Evolutionary conservation across 2,797 vertebrate species (phyloP).

Genomic region (Lepus townsendii): DNA sequence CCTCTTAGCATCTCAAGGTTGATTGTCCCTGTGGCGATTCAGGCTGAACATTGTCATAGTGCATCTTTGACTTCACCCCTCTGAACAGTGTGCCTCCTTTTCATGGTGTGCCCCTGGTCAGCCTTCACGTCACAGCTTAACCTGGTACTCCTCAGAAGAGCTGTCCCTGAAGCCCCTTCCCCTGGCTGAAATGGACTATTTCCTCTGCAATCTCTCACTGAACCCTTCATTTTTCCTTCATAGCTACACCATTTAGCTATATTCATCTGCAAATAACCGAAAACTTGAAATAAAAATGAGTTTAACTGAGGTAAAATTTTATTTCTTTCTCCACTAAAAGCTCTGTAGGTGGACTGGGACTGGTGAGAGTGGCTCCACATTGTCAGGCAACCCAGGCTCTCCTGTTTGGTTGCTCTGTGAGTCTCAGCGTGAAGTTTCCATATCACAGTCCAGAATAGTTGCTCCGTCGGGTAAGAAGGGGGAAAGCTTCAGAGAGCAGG

Average conservation of each 20-base stretch:
- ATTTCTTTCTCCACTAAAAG: background rate
- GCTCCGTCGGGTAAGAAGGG: conserved; percentile 75
- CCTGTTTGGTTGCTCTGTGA: conserved; percentile 41
- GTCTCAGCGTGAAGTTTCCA: conserved; percentile 70
- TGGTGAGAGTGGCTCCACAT: background rate
- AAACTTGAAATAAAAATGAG: conserved; percentile 50
- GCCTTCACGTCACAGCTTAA: background rate
- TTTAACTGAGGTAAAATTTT: background rate
- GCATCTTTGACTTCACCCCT: conserved; percentile 4
- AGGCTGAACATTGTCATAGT: conserved; percentile 10
- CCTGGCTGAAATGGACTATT: conserved; percentile 19
- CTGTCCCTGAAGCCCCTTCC: background rate
- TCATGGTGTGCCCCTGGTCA: conserved; percentile 11
- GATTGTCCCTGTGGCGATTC: conserved; percentile 71
- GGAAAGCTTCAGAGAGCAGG: conserved; percentile 45
- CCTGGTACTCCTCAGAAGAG: background rate
- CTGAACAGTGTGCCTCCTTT: background rate
- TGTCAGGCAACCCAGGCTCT: conserved; percentile 50
- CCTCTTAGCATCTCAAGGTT: background rate
- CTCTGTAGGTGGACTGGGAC: background rate
- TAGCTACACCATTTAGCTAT: conserved; percentile 30
- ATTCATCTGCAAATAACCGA: conserved; percentile 49
- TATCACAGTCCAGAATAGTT: conserved; percentile 72
- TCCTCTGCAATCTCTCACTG: conserved; percentile 36
- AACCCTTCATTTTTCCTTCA: conserved; percentile 56